Conservation (phyloP, 2,113 vertebrate species). For the Butorides virescens region DNA sequence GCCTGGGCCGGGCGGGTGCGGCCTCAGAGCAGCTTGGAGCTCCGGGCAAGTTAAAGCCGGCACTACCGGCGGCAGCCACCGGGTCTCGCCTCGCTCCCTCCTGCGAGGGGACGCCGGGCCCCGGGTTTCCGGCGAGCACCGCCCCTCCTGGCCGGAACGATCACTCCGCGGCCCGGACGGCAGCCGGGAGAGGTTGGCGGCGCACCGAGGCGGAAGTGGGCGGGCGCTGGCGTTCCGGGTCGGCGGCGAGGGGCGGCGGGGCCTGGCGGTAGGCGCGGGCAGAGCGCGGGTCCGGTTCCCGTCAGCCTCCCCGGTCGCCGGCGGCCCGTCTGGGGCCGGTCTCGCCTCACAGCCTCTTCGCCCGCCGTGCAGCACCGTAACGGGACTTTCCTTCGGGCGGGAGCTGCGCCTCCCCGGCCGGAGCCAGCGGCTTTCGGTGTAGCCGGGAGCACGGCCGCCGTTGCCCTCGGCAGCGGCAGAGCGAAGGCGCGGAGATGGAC, state of each 20-base stretch:
- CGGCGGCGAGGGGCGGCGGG: fast-evolving
- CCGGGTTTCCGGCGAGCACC: fast-evolving
- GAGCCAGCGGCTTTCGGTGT: no score
- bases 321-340: no score
- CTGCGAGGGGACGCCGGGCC: fast-evolving
- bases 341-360: no score
- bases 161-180: not conserved
- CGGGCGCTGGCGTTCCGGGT: fast-evolving
- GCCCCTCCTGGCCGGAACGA: not conserved
- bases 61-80: fast-evolving
- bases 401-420: not conserved
- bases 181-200: not conserved
- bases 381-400: not conserved
- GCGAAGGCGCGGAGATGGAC: constrained; percentile 77
- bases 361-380: not conserved
- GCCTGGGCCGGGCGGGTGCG: not conserved
- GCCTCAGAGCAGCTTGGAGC: not conserved
- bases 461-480: not conserved
- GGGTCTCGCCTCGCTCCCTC: fast-evolving
- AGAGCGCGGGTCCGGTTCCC: fast-evolving
- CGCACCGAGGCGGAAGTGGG: not conserved
- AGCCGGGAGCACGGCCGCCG: fast-evolving
- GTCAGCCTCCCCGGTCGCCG: fast-evolving
- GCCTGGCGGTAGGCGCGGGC: fast-evolving
- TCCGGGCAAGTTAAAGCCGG: no score